Evolutionary conservation across 2,797 vertebrate genomes (phyloP).

Genomic region (Manis pentadactyla): DNA sequence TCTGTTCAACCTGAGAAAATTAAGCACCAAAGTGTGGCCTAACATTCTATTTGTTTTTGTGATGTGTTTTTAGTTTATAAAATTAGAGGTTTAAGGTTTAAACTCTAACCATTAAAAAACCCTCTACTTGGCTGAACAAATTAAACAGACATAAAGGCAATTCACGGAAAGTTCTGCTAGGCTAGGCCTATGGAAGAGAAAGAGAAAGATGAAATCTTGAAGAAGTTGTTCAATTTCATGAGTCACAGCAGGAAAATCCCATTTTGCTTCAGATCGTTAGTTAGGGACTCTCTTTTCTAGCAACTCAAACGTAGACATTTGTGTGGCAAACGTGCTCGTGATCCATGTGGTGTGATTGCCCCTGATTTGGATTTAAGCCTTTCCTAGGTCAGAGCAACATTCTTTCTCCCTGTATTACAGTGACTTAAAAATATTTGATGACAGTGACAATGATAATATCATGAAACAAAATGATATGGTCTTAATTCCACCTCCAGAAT

Average conservation of each 20-base stretch:
- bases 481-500: neutral
- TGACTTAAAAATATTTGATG: neutral
- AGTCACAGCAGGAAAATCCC: neutral
- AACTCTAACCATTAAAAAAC: neutral
- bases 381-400: neutral
- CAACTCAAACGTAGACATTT: neutral
- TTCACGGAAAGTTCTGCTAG: neutral
- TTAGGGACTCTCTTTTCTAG: neutral
- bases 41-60: neutral
- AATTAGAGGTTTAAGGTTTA: slow-evolving; percentile 10
- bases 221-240: slow-evolving; percentile 26
- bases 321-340: neutral
- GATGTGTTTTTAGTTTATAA: slow-evolving; percentile 50
- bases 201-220: neutral
- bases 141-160: slow-evolving; percentile 1
- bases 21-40: neutral
- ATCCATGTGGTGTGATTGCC: neutral
- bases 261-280: neutral
- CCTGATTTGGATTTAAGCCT: neutral
- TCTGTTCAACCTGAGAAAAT: neutral
- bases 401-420: neutral
- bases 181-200: neutral
- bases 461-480: neutral
- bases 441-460: neutral
- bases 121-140: neutral